Base-by-base conservation (phyloP, 2,888 invertebrate species). In the Napeogenes sylphis region DNA sequence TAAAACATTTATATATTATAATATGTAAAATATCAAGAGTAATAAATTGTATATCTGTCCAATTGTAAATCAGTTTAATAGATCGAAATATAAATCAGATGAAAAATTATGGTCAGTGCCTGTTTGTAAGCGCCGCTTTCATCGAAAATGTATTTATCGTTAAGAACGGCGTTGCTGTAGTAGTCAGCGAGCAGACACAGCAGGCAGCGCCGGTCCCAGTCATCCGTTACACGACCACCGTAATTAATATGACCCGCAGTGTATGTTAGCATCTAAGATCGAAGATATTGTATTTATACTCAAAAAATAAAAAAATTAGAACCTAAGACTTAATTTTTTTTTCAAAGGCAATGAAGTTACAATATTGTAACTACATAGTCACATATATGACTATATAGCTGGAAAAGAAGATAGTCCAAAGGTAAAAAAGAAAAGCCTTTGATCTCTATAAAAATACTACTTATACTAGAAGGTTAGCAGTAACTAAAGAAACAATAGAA, bases 181-280 rank as follows among this genome's bases (percentile, higher is more conserved):
- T 94, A 97, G 83, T 96, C 96, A 0, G 91, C 90, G 4, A 97
- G 90, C 59, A 97, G 91, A 62, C 93, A 95, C 78, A 95, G 92
- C 72, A 97, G 92, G 70, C 94, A 94, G 61, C 97, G 92, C 8
- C 97, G 91, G 82, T 97, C 97, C 96, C 96, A 97, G 77, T 96
- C 96, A 81, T 97, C 97, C 0, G 97, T 97, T 56, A 97, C 97
- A 47, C 97, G 92, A 0, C 97, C 97, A 32, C 97, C 97, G 77
- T 97, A 97, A 88, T 97, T 95, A 6, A 94, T 94, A 71, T 94
- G 93, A 0, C 94, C 94, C 0, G 94, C 93, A 0, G 94, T 94
- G 85, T 93, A 95, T 63, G 91, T 93, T 68, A 92, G 84, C 82
- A 93, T 95, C 94, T 87, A 79, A 13, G 12, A 42, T 42, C 10